These are phyloP conservation scores for Trissonchulus latispiculum DNA, from an alignment of 2,888 invertebrate genomes.

Conservation along the genomic window DNA sequence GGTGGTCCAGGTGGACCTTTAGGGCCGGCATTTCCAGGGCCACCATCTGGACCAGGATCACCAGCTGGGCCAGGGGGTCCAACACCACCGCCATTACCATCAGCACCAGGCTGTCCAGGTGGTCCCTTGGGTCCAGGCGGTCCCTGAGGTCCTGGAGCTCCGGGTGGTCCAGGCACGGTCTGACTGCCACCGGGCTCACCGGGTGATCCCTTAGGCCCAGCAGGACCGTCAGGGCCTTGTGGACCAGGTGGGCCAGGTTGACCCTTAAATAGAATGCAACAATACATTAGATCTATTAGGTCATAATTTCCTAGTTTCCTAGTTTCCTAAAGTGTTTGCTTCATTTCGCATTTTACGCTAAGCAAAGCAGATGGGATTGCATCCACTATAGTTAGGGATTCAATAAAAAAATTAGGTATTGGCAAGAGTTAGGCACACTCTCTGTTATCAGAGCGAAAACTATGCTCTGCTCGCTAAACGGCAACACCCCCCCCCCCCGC, in stretches of 20 bases:
- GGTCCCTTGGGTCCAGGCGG: constrained; percentile 19
- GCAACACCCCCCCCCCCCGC: no score
- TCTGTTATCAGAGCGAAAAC: no score
- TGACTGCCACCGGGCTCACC: constrained; percentile 18
- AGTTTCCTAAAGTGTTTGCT: no score
- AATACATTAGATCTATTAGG: no score
- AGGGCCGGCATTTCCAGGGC: constrained; percentile 1
- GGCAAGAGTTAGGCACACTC: no score
- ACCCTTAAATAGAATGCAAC: no score
- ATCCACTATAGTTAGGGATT: no score
- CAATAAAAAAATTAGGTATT: no score
- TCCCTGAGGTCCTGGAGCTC: constrained; percentile 25
- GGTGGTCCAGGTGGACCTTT: constrained; percentile 4
- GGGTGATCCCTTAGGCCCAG: constrained; percentile 23
- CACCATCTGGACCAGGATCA: not conserved
- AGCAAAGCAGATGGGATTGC: no score
- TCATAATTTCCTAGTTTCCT: no score
- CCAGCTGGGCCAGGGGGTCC: constrained; percentile 10
- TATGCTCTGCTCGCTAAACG: no score
- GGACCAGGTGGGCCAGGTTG: constrained; percentile 19
- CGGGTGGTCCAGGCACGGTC: constrained; percentile 21
- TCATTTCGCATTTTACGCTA: no score
- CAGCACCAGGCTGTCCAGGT: constrained; percentile 12
- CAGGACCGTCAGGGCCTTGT: constrained; percentile 16
- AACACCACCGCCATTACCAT: not conserved